Base-by-base conservation (phyloP, 1,140 invertebrate species). In the Babylonia areolata region DNA sequence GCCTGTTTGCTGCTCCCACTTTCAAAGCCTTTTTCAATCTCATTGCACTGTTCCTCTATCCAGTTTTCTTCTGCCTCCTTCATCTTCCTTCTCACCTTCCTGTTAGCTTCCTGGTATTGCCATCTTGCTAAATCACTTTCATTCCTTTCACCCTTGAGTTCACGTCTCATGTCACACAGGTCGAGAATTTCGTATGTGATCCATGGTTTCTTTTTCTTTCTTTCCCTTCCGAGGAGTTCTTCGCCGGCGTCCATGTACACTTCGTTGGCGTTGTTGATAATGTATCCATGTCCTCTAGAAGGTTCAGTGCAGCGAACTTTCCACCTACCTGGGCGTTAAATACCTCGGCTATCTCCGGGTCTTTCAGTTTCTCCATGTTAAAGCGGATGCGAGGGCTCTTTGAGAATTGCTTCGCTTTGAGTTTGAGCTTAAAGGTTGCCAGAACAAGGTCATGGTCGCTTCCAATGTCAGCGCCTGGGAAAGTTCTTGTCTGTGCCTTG, bases 381-480 rank as follows among this genome's bases (percentile, higher is more conserved):
- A 78, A 88, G 2, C 51, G 3, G 28, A 88, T 82, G 28, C 86
- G 40, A 37, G 42, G 69, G 37, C 28, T 89, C 15, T 33, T 81
- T 42, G 42, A 46, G 64, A 12, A 46, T 51, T 3, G 40, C 28
- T 51, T 39, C 12, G 2, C 85, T 39, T 86, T 89, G 31, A 90
- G 40, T 11, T 86, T 80, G 0, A 90, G 46, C 58, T 83, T 85
- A 20, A 1, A 90, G 46, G 51, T 83, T 85, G n/a, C 58, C 46
- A 90, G 28, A 3, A 90, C 88, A 2, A 89, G 39, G 86, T 90
- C 88, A 86, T n/a, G 89, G 75, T 89, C 88, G 71, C 89, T 90
- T 33, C 85, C 77, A 35, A 89, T 73, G 46, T 84, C 89, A 33
- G 85, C 85, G 1, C 86, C 88, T 23, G 79, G 87, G 79, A 85